Base-by-base conservation (phyloP, 1,140 invertebrate genomes). In the Mamestra configurata region DNA sequence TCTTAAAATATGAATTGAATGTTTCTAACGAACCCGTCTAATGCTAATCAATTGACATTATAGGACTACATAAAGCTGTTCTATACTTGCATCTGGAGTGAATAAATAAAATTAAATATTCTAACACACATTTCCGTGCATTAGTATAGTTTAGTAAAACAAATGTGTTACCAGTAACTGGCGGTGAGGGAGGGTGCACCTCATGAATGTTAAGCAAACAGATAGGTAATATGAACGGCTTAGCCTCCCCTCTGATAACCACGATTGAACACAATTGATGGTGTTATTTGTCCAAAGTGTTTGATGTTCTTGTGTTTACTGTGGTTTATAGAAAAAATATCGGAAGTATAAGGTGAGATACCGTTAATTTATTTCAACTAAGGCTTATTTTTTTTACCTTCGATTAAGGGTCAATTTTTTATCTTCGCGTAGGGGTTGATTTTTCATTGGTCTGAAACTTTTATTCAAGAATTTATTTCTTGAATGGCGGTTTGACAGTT, bases 121-220 rank as follows among this genome's bases (percentile, higher is more conserved):
- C 59, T 37, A 37, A 20, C 4, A n/a, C n/a, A 40, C 15, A 49
- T 70, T 49, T 70, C 22, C 71, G 10, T 57, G 18, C 20, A 57
- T 55, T 73, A 37, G 35, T 37, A 15, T 20, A 35, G 46, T 40
- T 31, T 55, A 61, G 35, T 64, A 61, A 64, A 66, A 77, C 75
- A 77, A 77, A 77, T 77, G 24, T 66, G 57, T 66, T n/a, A 55
- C 46, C 43, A 31, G 43, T 64, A 66, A 40, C 8, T 11, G 43
- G 46, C 49, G 57, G 78, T 76, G 31, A 59, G 68, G 35, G 79
- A 64, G 81, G 76, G 77, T 61, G 51, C 22, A 61, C 24, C 71
- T 84, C 84, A 83, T 84, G 83, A 86, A 84, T 86, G 81, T 86
- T 83, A 81, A 86, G 84, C 81, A 86, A 84, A 83, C 80, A 85